Evolutionary conservation across 2,888 invertebrate species (phyloP), one percentile per base, ranked within the genome.

Genomic region (Thymelicus lineola): DNA sequence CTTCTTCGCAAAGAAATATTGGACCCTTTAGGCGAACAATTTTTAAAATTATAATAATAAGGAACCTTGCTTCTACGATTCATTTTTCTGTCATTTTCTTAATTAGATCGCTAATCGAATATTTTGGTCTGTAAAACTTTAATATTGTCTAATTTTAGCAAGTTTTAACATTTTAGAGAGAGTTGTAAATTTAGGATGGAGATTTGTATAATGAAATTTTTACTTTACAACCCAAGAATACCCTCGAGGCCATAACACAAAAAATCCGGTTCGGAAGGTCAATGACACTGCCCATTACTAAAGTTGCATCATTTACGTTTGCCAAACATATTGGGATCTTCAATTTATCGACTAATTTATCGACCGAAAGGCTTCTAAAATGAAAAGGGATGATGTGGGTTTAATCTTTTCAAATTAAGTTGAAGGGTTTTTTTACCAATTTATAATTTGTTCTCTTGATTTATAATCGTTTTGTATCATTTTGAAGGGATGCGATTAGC

Each of bases 271-370:
- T 82, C 64, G 67, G 66, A 73, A 79, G 90, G 87, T 75, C 90
- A 86, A 81, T 86, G 90, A 89, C 90, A 80, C 82, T 82, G 84
- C 79, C 83, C 86, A 86, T 88, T 86, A 87, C 85, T 76, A 76
- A 78, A 77, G 81, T 89, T 91, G 90, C 88, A 88, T 90, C 86
- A 89, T 76, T 82, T 74, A 71, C 78, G 74, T 76, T 81, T 79
- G 80, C 81, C 77, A 79, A 75, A 77, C 77, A 82, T 82, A 80
- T 45, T 65, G 55, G 81, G 82, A 81, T 78, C 74, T 75, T 67
- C 75, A 79, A 82, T 84, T 86, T 86, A 86, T 83, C 81, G 76
- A 75, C 73, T 76, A 78, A 81, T 86, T 85, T 84, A 86, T 85
- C 85, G 82, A 83, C 81, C 83, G 77, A 77, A 28, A 77, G 74